Conservation (phyloP, 2,113 vertebrate species). For the Epinephelus fuscoguttatus region DNA sequence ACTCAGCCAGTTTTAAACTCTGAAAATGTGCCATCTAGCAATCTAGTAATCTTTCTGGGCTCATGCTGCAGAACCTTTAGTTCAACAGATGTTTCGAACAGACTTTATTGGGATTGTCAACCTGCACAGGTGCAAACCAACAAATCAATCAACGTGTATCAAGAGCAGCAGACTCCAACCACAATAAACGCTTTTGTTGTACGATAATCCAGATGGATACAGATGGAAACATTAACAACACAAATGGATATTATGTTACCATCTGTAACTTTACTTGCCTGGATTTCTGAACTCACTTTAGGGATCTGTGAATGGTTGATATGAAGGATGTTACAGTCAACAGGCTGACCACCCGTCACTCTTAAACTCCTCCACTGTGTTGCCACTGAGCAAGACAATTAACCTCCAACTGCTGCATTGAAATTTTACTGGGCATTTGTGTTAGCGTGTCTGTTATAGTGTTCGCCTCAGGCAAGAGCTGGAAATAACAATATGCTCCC, state of each 20-base stretch:
- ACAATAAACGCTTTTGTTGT: conserved; percentile 15
- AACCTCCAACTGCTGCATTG: conserved; percentile 51
- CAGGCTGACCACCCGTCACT: conserved; percentile 38
- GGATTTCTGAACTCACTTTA: background rate
- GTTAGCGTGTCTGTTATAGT: conserved; percentile 20
- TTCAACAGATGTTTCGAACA: conserved; percentile 5
- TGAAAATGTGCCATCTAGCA: background rate
- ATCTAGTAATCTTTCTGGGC: background rate
- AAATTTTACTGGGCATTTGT: conserved; percentile 46
- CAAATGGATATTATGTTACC: conserved; percentile 10
- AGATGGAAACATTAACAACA: conserved; percentile 21
- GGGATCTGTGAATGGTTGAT: background rate
- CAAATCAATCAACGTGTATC: conserved; percentile 21
- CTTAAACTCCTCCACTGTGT: conserved; percentile 13
- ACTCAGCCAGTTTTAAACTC: conserved; percentile 22
- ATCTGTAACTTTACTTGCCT: conserved; percentile 4
- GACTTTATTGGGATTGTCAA: background rate
- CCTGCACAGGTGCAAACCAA: background rate
- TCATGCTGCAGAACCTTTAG: background rate
- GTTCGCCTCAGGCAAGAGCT: conserved; percentile 48
- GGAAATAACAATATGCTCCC: conserved; percentile 50
- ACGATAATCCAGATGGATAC: conserved; percentile 1
- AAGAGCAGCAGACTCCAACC: background rate
- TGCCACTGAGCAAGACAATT: conserved; percentile 55
- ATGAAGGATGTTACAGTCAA: conserved; percentile 32